Conservation (phyloP, 2,113 vertebrate species). For the Epinephelus fuscoguttatus region DNA sequence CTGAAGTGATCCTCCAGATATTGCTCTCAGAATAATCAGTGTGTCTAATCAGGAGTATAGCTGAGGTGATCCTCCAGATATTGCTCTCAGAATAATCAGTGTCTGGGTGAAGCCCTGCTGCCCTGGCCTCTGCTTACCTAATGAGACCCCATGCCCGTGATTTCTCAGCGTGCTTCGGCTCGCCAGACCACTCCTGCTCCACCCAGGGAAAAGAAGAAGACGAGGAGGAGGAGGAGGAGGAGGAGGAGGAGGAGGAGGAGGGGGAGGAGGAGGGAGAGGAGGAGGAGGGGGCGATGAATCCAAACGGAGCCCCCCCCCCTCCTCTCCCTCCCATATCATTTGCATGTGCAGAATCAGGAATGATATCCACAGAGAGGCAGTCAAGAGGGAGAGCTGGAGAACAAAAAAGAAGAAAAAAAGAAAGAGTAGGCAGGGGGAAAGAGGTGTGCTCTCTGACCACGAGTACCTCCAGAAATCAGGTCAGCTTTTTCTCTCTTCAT, state of each 20-base stretch:
- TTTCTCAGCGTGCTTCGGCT: constrained; percentile 73
- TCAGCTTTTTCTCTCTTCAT: constrained; percentile 58
- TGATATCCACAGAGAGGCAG: constrained; percentile 71
- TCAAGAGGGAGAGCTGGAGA: constrained; percentile 66
- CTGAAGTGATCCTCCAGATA: constrained; percentile 62
- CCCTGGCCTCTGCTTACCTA: constrained; percentile 84
- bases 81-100: constrained; percentile 77
- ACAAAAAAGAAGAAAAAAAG: constrained; percentile 47
- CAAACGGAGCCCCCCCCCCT: constrained; percentile 42
- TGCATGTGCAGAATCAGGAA: constrained; percentile 77
- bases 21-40: constrained; percentile 75
- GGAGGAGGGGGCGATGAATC: constrained; percentile 51
- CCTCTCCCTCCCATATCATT: constrained; percentile 70
- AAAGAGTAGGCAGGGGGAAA: constrained; percentile 27
- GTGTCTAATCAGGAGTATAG: constrained; percentile 62
- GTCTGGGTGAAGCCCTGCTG: constrained; percentile 72
- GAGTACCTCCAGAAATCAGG: constrained; percentile 54
- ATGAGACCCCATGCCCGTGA: constrained; percentile 83
- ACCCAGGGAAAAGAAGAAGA: constrained; percentile 68
- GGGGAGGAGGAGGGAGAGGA: constrained; percentile 40
- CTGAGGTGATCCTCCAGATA: constrained; percentile 66
- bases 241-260: constrained; percentile 33
- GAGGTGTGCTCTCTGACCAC: constrained; percentile 56
- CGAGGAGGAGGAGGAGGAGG: constrained; percentile 22
- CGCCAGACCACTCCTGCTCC: constrained; percentile 67